phyloP scores from a whole-genome alignment of 2,113 vertebrate species.

The Heloderma charlesbogerti region DNA sequence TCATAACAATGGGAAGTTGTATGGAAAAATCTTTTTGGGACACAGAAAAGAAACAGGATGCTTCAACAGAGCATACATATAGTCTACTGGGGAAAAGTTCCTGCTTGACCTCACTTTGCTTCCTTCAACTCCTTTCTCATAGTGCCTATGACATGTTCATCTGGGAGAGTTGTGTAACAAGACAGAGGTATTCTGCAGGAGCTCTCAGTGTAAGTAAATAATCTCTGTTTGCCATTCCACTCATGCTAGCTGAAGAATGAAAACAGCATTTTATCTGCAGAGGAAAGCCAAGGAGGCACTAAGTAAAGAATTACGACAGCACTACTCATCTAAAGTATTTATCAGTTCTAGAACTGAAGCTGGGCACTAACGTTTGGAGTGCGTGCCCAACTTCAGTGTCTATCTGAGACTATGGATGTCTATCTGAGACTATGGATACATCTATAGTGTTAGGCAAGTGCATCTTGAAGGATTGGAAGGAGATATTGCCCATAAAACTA shows the following conservation, averaged over 20 bases:
- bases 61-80: not conserved
- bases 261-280: too few species aligned
- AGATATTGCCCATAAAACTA: not conserved
- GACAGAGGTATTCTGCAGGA: not conserved
- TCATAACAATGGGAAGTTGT: not conserved
- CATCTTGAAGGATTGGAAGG: not conserved
- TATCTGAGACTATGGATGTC: too few species aligned
- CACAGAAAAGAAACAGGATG: not conserved
- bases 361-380: not conserved
- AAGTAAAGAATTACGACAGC: not conserved
- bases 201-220: too few species aligned
- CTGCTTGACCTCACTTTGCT: not conserved
- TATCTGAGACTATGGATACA: not conserved
- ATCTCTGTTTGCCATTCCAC: not conserved
- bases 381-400: too few species aligned
- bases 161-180: not conserved
- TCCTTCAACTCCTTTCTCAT: not conserved
- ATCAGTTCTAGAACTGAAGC: not conserved
- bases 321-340: not conserved
- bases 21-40: not conserved
- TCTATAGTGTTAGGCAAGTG: not conserved
- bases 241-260: not conserved
- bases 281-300: not conserved
- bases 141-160: not conserved
- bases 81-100: not conserved